Evolutionary conservation across 2,888 invertebrate species (phyloP), one percentile per base, ranked within the genome.

Genomic region (Microplitis deprimator): DNA sequence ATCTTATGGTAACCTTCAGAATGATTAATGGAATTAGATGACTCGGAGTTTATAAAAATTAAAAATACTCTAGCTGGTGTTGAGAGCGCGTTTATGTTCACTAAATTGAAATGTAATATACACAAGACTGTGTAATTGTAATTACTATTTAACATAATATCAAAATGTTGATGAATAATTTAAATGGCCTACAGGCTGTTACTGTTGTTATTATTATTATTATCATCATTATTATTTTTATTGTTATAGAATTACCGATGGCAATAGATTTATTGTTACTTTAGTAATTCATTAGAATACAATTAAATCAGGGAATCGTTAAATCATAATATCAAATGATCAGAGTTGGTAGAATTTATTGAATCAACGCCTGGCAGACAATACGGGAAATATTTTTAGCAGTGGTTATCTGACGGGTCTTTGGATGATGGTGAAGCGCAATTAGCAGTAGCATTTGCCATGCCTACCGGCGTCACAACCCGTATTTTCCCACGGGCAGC

Each of bases 401-500:
- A 39, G 50, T 38, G 59, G 29, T 67, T 10, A 72, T 73, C 38
- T 67, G 80, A 75, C 78, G 76, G 77, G 73, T 78, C 65, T 65
- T 50, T 50, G 38, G 65, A 65, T 65, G 65, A 65, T 38, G 68
- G 64, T 73, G 75, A 77, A 41, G 17, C 17, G 86, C 86, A 88
- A 88, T 88, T 87, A 88, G 86, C 88, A 86, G 87, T 84, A 85
- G 85, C 85, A 87, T 87, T 87, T 85, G 85, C 85, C 87, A 87
- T 87, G 87, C 84, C 86, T 85, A 87, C 85, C 85, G 87, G 86
- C 84, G 86, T 84, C 50, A 50, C 50, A 85, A 85, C 84, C 84
- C 84, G 86, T 85, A 86, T 88, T 89, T 89, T 89, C 89, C 89
- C 89, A 89, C 89, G 89, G 86, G 85, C 87, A 85, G 86, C 88